Evolutionary conservation across 2,888 invertebrate species (phyloP), one percentile per base, ranked within the genome.

Genomic region (Rapana venosa): DNA sequence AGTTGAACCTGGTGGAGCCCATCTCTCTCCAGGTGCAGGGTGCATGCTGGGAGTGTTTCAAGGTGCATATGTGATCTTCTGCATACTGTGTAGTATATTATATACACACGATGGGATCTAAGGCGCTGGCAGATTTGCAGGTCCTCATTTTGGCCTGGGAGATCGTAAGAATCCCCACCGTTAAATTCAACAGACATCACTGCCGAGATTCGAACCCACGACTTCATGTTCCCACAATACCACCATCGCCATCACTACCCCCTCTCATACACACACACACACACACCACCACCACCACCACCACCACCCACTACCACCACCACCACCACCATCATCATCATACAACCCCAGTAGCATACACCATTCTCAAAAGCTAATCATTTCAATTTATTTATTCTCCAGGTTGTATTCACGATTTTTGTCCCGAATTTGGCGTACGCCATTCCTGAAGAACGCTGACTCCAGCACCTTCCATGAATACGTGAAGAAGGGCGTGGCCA

Each of bases 341-440:
- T n/a, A n/a, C n/a, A n/a, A n/a, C n/a, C n/a, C n/a, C n/a, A 66
- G 26, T 26, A 26, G 13, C 17, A 17, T 17, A 66, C 17, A 66
- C 26, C 13, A 66, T 17, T 66, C 20, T 66, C 26, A 22, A 66
- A 66, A 61, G 61, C 47, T 47, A 47, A 8, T 8, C 47, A 47
- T 47, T 47, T 47, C 8, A 47, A 17, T 66, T 66, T 47, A 5
- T 47, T 47, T 47, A 47, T 47, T 30, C 13, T 88, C 11, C 88
- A 88, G 88, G n/a, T n/a, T 88, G 81, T 88, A 88, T n/a, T 88
- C 88, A 8, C 79, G 88, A 11, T 88, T 88, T 22, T 47, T 88
- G 61, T 88, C 88, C 58, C 79, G 88, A 13, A 88, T 88, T 30
- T 61, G 61, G 56, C 88, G 88, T 11, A 79, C 79, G 26, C 58